Evolutionary conservation across 2,797 vertebrate species (phyloP), one percentile per base, ranked within the genome.

Genomic region (Thaleichthys pacificus): DNA sequence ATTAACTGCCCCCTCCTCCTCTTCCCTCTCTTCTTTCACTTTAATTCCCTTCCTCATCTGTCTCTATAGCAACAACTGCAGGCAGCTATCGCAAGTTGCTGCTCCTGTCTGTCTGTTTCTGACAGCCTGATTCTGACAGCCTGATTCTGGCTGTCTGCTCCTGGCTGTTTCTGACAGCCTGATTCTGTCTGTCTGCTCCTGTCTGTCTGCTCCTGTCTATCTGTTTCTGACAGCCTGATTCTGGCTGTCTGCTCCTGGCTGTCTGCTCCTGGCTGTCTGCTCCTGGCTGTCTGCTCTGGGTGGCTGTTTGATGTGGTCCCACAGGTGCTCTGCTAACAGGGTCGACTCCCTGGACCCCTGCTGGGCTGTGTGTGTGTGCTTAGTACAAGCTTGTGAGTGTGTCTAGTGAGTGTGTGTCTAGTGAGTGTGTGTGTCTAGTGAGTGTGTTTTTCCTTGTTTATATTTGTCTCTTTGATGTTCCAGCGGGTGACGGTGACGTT

Each of bases 51-150:
- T 89, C 85, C 80, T 76, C 76, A 85, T 86, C 89, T 86, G 89
- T 94, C 89, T 89, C 92, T 91, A 93, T 93, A 91, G 91, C 90
- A 92, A 93, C 92, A 75, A 73, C 87, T 88, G 85, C 86, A 91
- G 88, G 88, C 87, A 79, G 85, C 86, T 35, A 5, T 35, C 32
- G 32, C 32, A 35, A 35, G 32, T 35, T 5, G 32, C 32, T 35
- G 32, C 32, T 35, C 3, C 32, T 35, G 32, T 5, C 32, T 35
- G 32, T 35, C 32, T 35, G 32, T 7, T 35, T 7, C 32, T 35
- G 32, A 7, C 32, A 5, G 32, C 6, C 32, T 32, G 32, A 32
- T 32, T 32, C 32, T 32, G 32, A 5, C 32, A 5, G 32, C 6
- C 32, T 35, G 32, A 5, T 35, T 7, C 32, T 35, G 32, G 5